Base-by-base conservation (phyloP, 2,113 vertebrate species). In the Podarcis raffonei region DNA sequence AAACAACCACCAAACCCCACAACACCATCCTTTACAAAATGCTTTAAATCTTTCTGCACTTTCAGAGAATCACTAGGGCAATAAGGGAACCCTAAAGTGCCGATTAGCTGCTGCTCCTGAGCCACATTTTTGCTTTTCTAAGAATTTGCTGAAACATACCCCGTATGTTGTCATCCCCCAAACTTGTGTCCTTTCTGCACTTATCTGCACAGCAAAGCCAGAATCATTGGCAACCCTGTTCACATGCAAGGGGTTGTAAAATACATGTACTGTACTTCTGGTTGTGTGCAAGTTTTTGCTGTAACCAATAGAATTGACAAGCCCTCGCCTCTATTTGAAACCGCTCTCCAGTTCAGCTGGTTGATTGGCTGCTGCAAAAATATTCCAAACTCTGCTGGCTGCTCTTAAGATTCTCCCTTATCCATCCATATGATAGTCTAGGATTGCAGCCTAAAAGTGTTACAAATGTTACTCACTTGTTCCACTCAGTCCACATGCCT, bases 41-140 rank as follows among this genome's bases (percentile, higher is more conserved):
- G 62, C 48, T 93, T 69, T 82, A 57, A 90, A 16, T 75, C n/a
- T 65, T 79, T 35, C 32, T 3, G 86, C 87, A 87, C 18, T n/a
- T 84, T n/a, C 86, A 69, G 65, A 83, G 4, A 13, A 37, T 84
- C 72, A 72, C 2, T 78, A 4, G 78, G 65, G 59, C 25, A 6
- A 53, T 89, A 48, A 69, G 8, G 59, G 4, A 8, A 68, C 2
- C 25, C 18, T 53, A 83, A 83, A 9, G 13, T 53, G 74, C 27
- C 62, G 74, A 76, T 86, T 72, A 66, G 48, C 23, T 81, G 13
- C n/a, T 35, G 81, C 83, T 83, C 83, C 81, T 42, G 5, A 83
- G 2, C 12, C 39, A 53, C 18, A 30, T 76, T 87, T 92, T 71
- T 77, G 0, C 32, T 65, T 62, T 53, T 13, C 5, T 66, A 59